Percentiles rank a stretch among this genome's conserved stretches.
Evolutionary conservation across 1,140 invertebrate genomes (phyloP).

Genomic region (Bombus impatiens): DNA sequence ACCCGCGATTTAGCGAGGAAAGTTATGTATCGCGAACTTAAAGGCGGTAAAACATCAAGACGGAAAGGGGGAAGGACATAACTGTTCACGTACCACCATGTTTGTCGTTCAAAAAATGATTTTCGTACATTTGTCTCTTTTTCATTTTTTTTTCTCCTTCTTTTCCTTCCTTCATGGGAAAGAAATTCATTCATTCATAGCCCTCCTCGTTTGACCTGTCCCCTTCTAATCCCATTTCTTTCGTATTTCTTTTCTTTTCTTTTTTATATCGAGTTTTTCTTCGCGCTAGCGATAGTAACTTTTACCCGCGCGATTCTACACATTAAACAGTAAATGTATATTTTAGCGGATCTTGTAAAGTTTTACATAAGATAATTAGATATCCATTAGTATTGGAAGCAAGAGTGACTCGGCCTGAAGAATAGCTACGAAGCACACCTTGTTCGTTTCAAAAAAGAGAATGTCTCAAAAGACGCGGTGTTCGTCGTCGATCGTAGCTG

Average conservation of each 20-base stretch:
- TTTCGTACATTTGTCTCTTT: not conserved
- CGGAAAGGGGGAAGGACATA: not conserved
- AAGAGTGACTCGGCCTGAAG: not conserved
- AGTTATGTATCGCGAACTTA: not conserved
- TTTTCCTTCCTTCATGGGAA: too few species aligned
- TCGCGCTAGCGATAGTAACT: conserved; percentile 19
- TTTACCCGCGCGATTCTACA: conserved; percentile 32
- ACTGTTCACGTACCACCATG: not conserved
- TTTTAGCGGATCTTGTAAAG: conserved; percentile 59
- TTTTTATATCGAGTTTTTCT: conserved; percentile 21
- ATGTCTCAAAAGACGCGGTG: not conserved
- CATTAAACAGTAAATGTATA: conserved; percentile 50
- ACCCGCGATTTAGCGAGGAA: not conserved
- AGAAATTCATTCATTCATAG: too few species aligned
- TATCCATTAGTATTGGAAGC: conserved; percentile 30
- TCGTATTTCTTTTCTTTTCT: conserved; percentile 23
- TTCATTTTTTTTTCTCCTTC: not conserved
- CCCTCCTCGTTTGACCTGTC: not conserved
- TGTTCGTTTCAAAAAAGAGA: not conserved
- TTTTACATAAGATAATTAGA: conserved; percentile 55
- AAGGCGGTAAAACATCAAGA: conserved; percentile 8
- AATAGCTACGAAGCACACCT: too few species aligned
- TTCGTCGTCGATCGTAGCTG: not conserved
- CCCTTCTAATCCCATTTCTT: conserved; percentile 16
- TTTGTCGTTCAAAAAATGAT: not conserved